Evolutionary conservation across 2,113 vertebrate genomes (phyloP).

Genomic region (Vidua macroura): DNA sequence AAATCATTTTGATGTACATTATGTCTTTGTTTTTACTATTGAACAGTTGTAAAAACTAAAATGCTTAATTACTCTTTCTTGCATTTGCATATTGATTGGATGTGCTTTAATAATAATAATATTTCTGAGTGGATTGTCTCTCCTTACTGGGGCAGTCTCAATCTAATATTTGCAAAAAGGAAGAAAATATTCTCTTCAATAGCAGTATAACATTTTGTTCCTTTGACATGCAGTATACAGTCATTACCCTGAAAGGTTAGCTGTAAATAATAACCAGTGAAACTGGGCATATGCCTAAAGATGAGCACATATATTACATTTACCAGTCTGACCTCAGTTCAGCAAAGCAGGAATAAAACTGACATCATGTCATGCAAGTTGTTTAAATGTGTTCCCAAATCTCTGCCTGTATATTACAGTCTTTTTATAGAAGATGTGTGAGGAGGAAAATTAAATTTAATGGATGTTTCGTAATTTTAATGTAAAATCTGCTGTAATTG

Average conservation of each 20-base stretch:
- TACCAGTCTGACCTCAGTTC: neutral
- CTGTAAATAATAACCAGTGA: neutral
- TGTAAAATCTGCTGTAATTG: neutral
- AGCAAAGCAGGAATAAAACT: neutral
- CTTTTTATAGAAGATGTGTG: neutral
- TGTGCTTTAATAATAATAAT: constrained; percentile 11
- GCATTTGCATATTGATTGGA: constrained; percentile 2
- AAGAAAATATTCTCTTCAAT: neutral
- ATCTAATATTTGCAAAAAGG: neutral
- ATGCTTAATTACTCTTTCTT: neutral
- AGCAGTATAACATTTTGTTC: neutral
- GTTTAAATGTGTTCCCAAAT: neutral
- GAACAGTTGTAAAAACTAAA: neutral
- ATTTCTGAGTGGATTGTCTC: neutral
- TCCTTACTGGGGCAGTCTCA: neutral
- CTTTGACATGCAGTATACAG: neutral
- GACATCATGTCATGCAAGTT: neutral
- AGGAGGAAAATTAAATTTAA: neutral
- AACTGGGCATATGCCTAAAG: neutral
- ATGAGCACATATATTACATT: neutral
- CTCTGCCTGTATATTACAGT: neutral
- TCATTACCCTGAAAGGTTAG: neutral
- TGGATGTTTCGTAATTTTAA: neutral
- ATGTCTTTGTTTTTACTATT: neutral
- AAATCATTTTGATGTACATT: constrained; percentile 6